Base-by-base conservation (phyloP, 2,888 invertebrate species). In the Pseudococcus viburni region DNA sequence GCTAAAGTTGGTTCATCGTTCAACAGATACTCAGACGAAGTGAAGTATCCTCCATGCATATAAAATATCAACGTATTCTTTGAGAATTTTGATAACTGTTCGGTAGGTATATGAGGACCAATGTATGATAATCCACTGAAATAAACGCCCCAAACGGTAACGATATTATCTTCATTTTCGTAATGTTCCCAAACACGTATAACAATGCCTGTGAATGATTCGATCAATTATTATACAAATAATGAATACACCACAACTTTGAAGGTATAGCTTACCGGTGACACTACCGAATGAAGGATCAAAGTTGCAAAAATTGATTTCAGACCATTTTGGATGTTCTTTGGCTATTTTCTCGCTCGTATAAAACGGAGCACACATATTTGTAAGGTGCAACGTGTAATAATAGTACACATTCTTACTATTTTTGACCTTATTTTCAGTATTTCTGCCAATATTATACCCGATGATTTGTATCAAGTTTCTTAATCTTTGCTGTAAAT, bases 1-100 rank as follows among this genome's bases (percentile, higher is more conserved):
- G 91, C 91, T 2, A 91, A 92, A 64, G 91, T 90, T 39, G 90
- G 89, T 89, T 90, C 88, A 85, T 90, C 90, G 68, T 90, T 90
- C 59, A 89, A 77, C 73, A 91, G 90, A 93, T 92, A 93, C 90
- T 92, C 92, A 22, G 92, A 91, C 90, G 93, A 93, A 64, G 96
- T 95, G 91, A 97, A 98, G 91, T 94, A 96, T 5, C 97, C 97
- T 59, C 96, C 97, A 89, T 95, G 95, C 94, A 98, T 94, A 92
- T 96, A 95, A 92, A 98, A 96, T 90, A 98, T 94, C 90, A 97
- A 92, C 80, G 96, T 94, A 91, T 96, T 95, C 84, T 93, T 92
- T 91, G 93, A 93, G 90, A 96, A 94, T 90, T 91, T 91, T 55
- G 94, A 93, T 3, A 95, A 94, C 73, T 94, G 94, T 91, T 95